Conservation (phyloP, 2,797 vertebrate genomes). For the Poliocrania exsul region DNA sequence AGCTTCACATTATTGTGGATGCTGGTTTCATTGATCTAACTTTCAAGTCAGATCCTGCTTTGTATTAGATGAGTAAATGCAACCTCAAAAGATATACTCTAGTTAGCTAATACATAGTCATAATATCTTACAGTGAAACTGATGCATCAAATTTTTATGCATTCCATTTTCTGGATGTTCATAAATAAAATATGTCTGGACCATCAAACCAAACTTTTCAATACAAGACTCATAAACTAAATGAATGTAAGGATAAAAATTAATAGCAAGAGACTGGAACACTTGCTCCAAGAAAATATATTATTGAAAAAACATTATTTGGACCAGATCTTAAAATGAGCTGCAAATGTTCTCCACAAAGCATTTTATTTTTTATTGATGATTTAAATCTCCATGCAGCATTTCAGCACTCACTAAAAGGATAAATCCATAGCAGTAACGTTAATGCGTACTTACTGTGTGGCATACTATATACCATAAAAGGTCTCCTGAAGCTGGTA, state of each 20-base stretch:
- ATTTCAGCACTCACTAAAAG: not conserved
- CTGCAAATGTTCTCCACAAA: not conserved
- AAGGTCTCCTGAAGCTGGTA: not conserved
- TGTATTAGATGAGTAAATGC: not conserved
- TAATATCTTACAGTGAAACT: not conserved
- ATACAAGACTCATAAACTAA: not conserved
- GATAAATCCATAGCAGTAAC: not conserved
- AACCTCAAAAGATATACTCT: not conserved
- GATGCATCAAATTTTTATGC: not conserved
- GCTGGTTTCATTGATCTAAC: not conserved
- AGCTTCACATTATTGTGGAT: not conserved
- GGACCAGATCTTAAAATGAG: not conserved
- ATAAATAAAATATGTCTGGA: not conserved
- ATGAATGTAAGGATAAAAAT: not conserved
- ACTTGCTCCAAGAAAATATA: not conserved
- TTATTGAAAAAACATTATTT: not conserved
- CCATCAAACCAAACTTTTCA: not conserved
- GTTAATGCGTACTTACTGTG: not conserved
- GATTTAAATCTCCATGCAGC: not conserved
- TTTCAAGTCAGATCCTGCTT: not conserved
- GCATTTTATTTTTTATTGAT: not conserved
- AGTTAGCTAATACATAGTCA: not conserved
- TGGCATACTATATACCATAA: not conserved
- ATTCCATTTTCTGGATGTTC: not conserved
- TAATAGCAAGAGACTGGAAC: not conserved